Evolutionary conservation across 2,888 invertebrate genomes (phyloP), one percentile per base, ranked within the genome.

Genomic region (Dolichopus griseipennis): DNA sequence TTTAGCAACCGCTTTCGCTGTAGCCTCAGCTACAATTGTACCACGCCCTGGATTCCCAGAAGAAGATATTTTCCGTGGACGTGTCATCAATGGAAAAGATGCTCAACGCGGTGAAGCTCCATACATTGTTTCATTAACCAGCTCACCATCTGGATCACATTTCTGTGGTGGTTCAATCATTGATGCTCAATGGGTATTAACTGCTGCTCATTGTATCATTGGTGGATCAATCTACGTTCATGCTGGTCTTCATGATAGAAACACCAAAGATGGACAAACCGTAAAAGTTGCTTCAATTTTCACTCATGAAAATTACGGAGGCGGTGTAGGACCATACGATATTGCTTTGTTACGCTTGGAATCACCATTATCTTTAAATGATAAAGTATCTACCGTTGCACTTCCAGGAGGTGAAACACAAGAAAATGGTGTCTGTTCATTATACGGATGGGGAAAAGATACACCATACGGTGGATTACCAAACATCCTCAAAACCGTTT

Each of bases 311-410:
- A 52, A 71, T 0, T 81, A 78, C 70, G 52, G 43, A 64, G 82
- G 82, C 20, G 78, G 78, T 2, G 79, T 82, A 61, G 81, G 80
- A 2, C 81, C 81, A 70, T 79, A 86, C 70, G 87, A 87, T 73
- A 83, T 87, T 65, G 86, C 84, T 27, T 73, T 87, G 15, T 74
- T 87, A 66, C 73, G 73, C 63, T 63, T 78, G 52, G 69, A 69
- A 0, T 61, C 70, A 10, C 70, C 76, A 15, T 77, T 81, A 61
- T 68, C 76, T 62, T 74, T 80, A 34, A 76, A 74, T 33, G 74
- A 74, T 61, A 20, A 66, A 3, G 69, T 72, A 15, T 7, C 52
- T 12, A 61, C 61, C n/a, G 68, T 71, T 65, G 9, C 43, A 7
- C 65, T 70, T 9, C 71, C 71, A 63, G 61, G 61, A 10, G 33